Percentiles rank a stretch among this genome's conserved stretches.
Conservation (phyloP, 2,888 invertebrate genomes). For the Caenorhabditis uteleia region DNA sequence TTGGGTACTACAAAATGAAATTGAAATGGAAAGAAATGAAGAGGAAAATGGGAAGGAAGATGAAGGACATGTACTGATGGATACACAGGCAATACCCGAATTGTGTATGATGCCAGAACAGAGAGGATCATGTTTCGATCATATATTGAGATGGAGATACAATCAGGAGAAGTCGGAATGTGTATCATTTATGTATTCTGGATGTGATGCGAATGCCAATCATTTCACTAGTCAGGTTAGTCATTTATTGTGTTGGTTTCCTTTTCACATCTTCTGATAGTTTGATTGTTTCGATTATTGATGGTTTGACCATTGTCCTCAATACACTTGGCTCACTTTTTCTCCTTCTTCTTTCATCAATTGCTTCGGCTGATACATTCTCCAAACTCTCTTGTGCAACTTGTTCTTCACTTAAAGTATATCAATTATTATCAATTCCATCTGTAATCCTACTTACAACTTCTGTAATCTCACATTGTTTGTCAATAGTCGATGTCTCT, state of each 20-base stretch:
- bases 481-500: slow-evolving; percentile 25
- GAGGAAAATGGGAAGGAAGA: slow-evolving; percentile 5
- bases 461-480: slow-evolving; percentile 30
- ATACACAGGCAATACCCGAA: slow-evolving; percentile 49
- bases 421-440: background rate
- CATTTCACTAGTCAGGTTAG: slow-evolving; percentile 77
- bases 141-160: slow-evolving; percentile 72
- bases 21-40: slow-evolving; percentile 8
- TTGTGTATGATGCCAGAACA: slow-evolving; percentile 64
- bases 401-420: slow-evolving; percentile 30
- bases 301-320: background rate
- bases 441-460: slow-evolving; percentile 7
- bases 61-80: slow-evolving; percentile 9
- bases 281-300: slow-evolving; percentile 3
- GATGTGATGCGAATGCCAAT: slow-evolving; percentile 88
- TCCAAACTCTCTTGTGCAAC: slow-evolving; percentile 21
- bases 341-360: slow-evolving; percentile 13
- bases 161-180: slow-evolving; percentile 77
- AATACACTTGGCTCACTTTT: slow-evolving; percentile 29
- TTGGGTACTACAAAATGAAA: slow-evolving; percentile 1
- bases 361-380: slow-evolving; percentile 1
- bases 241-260: too few species aligned
- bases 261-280: slow-evolving; percentile 29
- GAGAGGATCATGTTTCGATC: slow-evolving; percentile 61
- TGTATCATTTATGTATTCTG: slow-evolving; percentile 82